phyloP scores from a whole-genome alignment of 2,797 vertebrate genomes.

The Sebastolobus alascanus region DNA sequence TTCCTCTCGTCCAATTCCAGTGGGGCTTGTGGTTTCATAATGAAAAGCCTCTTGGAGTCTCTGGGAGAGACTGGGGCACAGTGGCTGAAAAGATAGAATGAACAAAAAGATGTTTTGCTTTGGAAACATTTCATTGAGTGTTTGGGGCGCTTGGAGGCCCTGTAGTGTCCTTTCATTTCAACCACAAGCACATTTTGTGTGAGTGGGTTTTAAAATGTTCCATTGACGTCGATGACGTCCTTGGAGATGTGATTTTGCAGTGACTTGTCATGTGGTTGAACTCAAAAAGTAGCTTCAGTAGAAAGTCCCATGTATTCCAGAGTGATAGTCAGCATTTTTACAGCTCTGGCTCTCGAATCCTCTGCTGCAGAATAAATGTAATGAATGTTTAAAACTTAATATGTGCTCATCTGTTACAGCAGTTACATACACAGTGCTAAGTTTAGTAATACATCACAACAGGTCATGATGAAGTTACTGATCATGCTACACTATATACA shows the following conservation, averaged over 20 bases:
- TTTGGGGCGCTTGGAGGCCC: slow-evolving; percentile 25
- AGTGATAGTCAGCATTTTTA: not conserved
- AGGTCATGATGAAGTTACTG: not conserved
- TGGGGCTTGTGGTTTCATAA: slow-evolving; percentile 73
- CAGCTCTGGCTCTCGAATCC: not conserved
- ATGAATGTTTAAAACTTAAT: not conserved
- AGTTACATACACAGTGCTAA: not conserved
- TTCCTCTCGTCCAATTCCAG: slow-evolving; percentile 68
- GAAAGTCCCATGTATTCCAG: not conserved
- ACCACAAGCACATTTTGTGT: slow-evolving; percentile 21
- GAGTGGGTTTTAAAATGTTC: slow-evolving; percentile 20
- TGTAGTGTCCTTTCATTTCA: slow-evolving; percentile 40
- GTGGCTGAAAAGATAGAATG: slow-evolving; percentile 57
- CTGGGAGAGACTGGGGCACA: slow-evolving; percentile 45
- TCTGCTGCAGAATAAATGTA: not conserved
- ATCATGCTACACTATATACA: no score
- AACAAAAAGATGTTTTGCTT: slow-evolving; percentile 62
- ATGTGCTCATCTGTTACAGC: not conserved
- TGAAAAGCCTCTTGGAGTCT: slow-evolving; percentile 73
- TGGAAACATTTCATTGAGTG: slow-evolving; percentile 49
- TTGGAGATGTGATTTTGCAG: slow-evolving; percentile 17
- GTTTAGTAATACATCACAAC: not conserved
- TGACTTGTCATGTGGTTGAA: slow-evolving; percentile 11
- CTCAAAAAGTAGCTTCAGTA: not conserved
- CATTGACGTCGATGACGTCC: slow-evolving; percentile 23